Percentiles rank a stretch among this genome's conserved stretches.
phyloP scores from a whole-genome alignment of 2,113 vertebrate species.

The Mus spicilegus region DNA sequence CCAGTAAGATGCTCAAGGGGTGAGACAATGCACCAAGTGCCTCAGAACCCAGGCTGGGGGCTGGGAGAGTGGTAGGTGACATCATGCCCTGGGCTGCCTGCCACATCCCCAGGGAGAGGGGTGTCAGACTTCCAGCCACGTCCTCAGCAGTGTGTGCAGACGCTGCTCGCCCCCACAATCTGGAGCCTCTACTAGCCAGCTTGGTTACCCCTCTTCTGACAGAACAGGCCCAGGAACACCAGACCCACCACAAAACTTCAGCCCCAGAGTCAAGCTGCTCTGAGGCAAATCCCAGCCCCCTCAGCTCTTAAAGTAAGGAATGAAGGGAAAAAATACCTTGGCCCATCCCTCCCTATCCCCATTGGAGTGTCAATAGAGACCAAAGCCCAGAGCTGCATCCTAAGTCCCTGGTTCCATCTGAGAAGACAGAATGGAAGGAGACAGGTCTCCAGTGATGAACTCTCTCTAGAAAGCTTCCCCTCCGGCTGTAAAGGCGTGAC shows the following conservation, averaged over 20 bases:
- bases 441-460: background rate
- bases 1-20: background rate
- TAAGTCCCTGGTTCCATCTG: background rate
- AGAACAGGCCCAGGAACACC: background rate
- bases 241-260: background rate
- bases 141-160: constrained; percentile 46
- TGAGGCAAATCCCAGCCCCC: background rate
- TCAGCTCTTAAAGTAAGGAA: background rate
- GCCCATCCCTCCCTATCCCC: background rate
- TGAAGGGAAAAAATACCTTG: background rate
- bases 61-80: constrained; percentile 12
- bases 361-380: background rate
- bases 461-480: background rate
- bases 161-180: background rate
- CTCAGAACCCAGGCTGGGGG: background rate
- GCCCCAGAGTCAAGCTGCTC: background rate
- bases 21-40: constrained; percentile 43
- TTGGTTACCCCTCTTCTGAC: background rate
- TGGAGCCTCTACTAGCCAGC: background rate
- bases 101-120: constrained; percentile 68
- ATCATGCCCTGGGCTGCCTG: constrained; percentile 69
- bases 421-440: background rate
- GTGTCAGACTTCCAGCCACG: constrained; percentile 27
- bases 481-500: background rate
- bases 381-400: background rate